Evolutionary conservation across 2,888 invertebrate species (phyloP), one percentile per base, ranked within the genome.

Genomic region (Caenorhabditis zanzibari): DNA sequence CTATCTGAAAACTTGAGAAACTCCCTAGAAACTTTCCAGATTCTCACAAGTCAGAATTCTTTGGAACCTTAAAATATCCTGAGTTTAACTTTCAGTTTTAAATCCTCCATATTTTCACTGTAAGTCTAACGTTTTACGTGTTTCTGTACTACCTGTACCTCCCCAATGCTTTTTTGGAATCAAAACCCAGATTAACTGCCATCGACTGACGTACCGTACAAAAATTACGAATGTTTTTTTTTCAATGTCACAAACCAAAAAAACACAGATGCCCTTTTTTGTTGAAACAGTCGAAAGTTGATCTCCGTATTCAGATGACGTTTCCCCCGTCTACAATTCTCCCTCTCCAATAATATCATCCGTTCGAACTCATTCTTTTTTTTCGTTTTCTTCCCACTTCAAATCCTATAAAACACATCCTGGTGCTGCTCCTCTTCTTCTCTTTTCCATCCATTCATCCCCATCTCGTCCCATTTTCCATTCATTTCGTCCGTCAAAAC

Each of bases 221-320:
- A 22, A 49, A 49, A 10, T 26, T 26, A 32, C n/a, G 19, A 19
- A 26, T 49, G 12, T 32, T 66, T 49, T 47, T 24, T 49, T 28
- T 28, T 26, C 49, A 28, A 4, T 56, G 56, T 28, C 54, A 56
- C 41, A 54, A 69, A 69, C 69, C 69, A 56, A 69, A 69, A 69
- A 69, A 56, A 54, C 54, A 54, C 26, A 26, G 14, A 56, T 56
- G 26, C n/a, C 58, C 49, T 49, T 22, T 19, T 26, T 41, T 12
- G 7, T 9, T 16, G 38, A 61, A 49, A 73, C 61, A 61, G 72
- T 61, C 72, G 47, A 44, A 61, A 61, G 61, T 73, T 73, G 72
- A 73, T 61, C 72, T 61, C 47, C 71, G 26, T 7, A 16, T 56
- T 26, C 41, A 58, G 72, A 72, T 73, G 72, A 73, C 61, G 72